phyloP scores from a whole-genome alignment of 2,113 vertebrate species.

The Grammomys dolichurus region DNA sequence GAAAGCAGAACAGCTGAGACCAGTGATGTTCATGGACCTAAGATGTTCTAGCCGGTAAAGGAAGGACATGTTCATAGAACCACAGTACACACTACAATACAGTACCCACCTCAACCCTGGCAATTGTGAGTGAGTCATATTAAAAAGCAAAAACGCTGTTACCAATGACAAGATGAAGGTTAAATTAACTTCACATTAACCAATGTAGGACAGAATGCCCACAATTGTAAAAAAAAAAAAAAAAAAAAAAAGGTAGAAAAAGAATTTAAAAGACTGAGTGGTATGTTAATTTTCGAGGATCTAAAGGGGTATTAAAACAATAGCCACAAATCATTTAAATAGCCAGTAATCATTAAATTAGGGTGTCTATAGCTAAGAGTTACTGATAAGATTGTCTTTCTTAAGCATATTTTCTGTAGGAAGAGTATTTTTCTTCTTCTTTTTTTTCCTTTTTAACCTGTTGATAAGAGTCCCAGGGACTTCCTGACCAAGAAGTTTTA shows the following conservation, averaged over 20 bases:
- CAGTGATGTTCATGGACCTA: background rate
- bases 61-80: fast-evolving
- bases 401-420: background rate
- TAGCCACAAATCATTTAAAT: background rate
- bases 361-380: fast-evolving
- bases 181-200: background rate
- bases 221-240: background rate
- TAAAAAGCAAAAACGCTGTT: background rate
- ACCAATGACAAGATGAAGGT: background rate
- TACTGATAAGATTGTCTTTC: background rate
- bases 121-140: background rate
- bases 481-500: constrained; percentile 2
- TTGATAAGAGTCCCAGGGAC: constrained; percentile 2
- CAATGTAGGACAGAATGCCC: background rate
- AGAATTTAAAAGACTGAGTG: background rate
- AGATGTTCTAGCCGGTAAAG: background rate
- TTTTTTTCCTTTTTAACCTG: background rate
- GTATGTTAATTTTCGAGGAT: background rate
- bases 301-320: background rate
- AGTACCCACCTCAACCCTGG: background rate
- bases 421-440: background rate
- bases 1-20: background rate
- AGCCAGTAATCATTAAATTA: background rate
- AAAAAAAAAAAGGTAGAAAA: background rate
- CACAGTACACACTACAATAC: background rate